A percentile compares a stretch with the other conserved stretches of the same genome.
phyloP scores from a whole-genome alignment of 2,113 vertebrate species.

The Myiozetetes cayanensis region DNA sequence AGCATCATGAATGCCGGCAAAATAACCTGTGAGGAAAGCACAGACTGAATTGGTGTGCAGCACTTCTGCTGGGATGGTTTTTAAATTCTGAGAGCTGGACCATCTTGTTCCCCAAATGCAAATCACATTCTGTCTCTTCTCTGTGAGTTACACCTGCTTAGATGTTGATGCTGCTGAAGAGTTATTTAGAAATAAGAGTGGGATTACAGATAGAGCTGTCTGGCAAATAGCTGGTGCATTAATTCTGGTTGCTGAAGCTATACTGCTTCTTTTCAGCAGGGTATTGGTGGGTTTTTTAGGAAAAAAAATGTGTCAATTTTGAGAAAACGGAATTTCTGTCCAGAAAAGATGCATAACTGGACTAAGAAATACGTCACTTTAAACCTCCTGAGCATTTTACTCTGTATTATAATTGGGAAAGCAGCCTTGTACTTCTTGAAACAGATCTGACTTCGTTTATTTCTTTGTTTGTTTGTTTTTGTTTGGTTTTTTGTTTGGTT shows the following conservation, averaged over 20 bases:
- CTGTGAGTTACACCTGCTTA: background rate
- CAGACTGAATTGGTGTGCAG: background rate
- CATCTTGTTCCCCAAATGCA: background rate
- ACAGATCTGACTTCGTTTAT: background rate
- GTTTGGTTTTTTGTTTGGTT: too few relatives aligned
- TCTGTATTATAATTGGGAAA: background rate
- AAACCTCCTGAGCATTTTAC: background rate
- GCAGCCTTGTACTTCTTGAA: background rate
- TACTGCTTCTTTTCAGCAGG: background rate
- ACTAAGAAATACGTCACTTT: background rate
- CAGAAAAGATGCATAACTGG: background rate
- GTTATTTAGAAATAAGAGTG: background rate
- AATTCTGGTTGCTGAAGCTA: background rate
- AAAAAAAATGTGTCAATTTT: background rate
- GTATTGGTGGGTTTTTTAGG: background rate
- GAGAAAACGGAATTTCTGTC: background rate
- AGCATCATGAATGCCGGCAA: conserved; percentile 67
- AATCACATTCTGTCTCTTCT: background rate
- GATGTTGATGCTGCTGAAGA: background rate
- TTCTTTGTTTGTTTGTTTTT: background rate
- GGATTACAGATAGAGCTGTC: background rate
- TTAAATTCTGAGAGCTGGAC: background rate
- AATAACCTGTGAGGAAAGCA: conserved; percentile 55
- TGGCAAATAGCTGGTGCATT: background rate
- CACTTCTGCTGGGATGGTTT: background rate